Base-by-base conservation (phyloP, 2,888 invertebrate genomes). In the Polydrusus pterygomalis region DNA sequence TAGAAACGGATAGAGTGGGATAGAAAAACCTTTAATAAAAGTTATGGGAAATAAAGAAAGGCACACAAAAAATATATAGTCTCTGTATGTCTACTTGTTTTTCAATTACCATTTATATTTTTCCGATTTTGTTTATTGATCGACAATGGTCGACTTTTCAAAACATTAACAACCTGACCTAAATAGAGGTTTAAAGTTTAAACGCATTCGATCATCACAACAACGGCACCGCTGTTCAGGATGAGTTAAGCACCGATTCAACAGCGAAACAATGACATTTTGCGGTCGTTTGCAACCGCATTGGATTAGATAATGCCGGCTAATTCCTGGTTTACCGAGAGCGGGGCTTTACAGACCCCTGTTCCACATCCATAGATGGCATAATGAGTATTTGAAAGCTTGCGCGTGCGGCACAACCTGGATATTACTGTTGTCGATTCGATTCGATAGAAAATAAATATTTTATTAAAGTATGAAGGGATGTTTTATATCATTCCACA, bases 231-330 rank as follows among this genome's bases (percentile, higher is more conserved):
- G 51, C 51, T 54, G 25, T 54, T n/a, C 13, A n/a, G 54, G 54
- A 54, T 54, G 54, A 54, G 54, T 54, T 54, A 54, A 54, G 54
- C 54, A 54, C 54, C 30, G 54, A 54, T 54, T 54, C 54, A 54
- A 54, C 25, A 30, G 54, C 65, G 25, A 65, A 65, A 65, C 65
- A 65, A 65, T 65, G 65, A 65, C 65, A 30, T 65, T 65, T 51
- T 65, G 51, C 47, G 65, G 51, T 65, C 47, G 47, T 34, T 51
- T 7, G 17, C 17, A 38, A 38, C 65, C 49, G 65, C 65, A 65
- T 34, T 15, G 51, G 34, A 51, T 65, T 65, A 65, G 65, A 51
- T 51, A 54, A 54, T 54, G 54, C 30, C 8, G 54, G 34, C 38
- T 38, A 47, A 51, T 49, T 65, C 51, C 65, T 9, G 65, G 65